These are phyloP conservation scores for Lasiurus cinereus DNA, from an alignment of 2,113 vertebrate species.

Conservation along the genomic window DNA sequence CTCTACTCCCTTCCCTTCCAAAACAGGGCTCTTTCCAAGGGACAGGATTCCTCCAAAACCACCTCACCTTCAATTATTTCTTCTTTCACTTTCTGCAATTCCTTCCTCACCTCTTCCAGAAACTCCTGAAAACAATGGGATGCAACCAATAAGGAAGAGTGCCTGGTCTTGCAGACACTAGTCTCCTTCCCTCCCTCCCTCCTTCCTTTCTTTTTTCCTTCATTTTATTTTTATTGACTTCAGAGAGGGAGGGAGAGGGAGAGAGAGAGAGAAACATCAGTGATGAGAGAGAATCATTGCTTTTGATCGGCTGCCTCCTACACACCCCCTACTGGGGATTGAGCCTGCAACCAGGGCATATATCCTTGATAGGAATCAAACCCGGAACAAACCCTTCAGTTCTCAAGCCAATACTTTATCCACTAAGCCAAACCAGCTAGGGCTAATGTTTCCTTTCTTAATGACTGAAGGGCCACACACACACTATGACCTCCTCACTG, in stretches of 20 bases:
- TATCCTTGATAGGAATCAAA: neutral
- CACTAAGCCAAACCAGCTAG: neutral
- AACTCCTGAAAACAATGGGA: conserved; percentile 89
- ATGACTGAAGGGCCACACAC: neutral
- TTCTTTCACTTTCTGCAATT: conserved; percentile 95
- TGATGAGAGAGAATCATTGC: neutral
- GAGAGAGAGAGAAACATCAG: neutral
- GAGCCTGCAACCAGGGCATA: neutral
- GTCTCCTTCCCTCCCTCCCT: neutral
- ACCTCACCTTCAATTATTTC: conserved; percentile 94
- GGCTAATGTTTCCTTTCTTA: neutral
- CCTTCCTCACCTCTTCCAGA: conserved; percentile 94
- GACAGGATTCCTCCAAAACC: neutral
- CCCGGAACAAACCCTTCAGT: too few relatives aligned
- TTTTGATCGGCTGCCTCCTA: neutral
- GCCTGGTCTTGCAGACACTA: neutral
- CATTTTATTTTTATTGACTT: too few relatives aligned
- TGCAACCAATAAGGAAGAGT: neutral
- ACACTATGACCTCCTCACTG: neutral
- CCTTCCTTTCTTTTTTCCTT: too few relatives aligned
- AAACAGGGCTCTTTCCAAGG: neutral
- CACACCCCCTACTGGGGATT: neutral
- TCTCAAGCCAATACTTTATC: neutral
- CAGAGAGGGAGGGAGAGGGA: neutral
- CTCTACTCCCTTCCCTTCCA: neutral